Conservation (phyloP, 2,113 vertebrate genomes). For the Bos indicus region DNA sequence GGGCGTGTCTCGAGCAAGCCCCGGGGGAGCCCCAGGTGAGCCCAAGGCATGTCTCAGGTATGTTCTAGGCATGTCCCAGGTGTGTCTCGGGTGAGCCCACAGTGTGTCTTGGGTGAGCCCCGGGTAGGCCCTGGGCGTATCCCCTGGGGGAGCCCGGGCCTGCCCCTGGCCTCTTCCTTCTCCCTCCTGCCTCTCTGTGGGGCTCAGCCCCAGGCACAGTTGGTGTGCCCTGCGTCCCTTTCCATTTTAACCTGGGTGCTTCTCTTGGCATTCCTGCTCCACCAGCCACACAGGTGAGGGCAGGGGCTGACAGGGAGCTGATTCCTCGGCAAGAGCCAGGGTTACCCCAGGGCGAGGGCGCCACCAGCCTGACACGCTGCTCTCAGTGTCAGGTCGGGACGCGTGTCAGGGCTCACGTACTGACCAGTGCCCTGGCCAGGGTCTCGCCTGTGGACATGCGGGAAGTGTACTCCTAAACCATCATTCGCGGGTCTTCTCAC, state of each 20-base stretch:
- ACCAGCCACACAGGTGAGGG: neutral
- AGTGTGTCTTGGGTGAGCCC: no score
- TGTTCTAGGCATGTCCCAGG: neutral
- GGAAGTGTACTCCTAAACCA: neutral
- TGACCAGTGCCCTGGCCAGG: fast-evolving
- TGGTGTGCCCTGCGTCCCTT: fast-evolving
- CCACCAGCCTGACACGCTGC: neutral
- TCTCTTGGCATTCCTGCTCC: no score
- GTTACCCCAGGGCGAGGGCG: no score
- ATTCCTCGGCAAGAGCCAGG: neutral
- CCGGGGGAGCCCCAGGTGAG: neutral
- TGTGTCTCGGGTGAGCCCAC: fast-evolving
- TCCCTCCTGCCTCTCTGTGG: neutral
- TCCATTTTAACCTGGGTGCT: neutral
- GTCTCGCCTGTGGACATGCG: fast-evolving
- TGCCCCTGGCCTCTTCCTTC: neutral
- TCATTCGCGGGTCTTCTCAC: neutral
- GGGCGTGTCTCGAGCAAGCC: neutral
- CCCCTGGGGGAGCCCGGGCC: fast-evolving
- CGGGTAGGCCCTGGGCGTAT: neutral
- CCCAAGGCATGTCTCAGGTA: no score
- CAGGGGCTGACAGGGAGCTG: fast-evolving
- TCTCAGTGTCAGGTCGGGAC: neutral
- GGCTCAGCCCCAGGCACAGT: neutral
- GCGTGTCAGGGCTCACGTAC: fast-evolving